These are phyloP conservation scores for Phortica okadai DNA, from an alignment of 2,888 invertebrate species.

Conservation along the genomic window DNA sequence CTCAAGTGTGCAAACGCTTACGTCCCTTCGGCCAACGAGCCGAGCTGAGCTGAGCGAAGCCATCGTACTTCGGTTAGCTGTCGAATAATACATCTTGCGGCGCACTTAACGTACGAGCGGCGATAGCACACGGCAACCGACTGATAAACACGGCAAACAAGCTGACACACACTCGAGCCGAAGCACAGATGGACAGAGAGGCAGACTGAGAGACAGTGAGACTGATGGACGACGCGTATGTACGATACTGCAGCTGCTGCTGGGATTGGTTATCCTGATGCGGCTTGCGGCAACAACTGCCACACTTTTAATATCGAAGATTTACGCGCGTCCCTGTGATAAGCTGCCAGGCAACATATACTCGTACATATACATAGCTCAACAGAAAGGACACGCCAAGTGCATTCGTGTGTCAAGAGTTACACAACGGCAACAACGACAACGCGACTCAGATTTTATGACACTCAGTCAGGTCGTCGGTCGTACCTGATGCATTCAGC, in stretches of 20 bases:
- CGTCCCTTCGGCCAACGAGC: neutral
- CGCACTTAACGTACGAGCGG: constrained; percentile 29
- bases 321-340: constrained; percentile 54
- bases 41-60: neutral
- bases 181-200: constrained; percentile 23
- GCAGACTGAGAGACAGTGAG: constrained; percentile 17
- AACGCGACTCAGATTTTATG: constrained; percentile 20
- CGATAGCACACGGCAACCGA: constrained; percentile 34
- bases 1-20: neutral
- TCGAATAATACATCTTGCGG: constrained; percentile 37
- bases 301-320: constrained; percentile 49
- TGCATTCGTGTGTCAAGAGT: constrained; percentile 64
- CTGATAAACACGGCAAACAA: constrained; percentile 23
- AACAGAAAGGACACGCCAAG: neutral
- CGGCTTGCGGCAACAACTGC: constrained; percentile 12
- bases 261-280: constrained; percentile 57
- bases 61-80: constrained; percentile 33
- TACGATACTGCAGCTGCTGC: constrained; percentile 37
- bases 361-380: neutral
- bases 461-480: neutral
- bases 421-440: constrained; percentile 50
- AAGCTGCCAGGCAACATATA: constrained; percentile 59
- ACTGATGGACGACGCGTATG: constrained; percentile 35
- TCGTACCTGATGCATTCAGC: neutral
- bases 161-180: constrained; percentile 49